A percentile compares a stretch with the other conserved stretches of the same genome.
These are phyloP conservation scores for Heliconius ismenius DNA, from an alignment of 2,888 invertebrate genomes.

Conservation along the genomic window DNA sequence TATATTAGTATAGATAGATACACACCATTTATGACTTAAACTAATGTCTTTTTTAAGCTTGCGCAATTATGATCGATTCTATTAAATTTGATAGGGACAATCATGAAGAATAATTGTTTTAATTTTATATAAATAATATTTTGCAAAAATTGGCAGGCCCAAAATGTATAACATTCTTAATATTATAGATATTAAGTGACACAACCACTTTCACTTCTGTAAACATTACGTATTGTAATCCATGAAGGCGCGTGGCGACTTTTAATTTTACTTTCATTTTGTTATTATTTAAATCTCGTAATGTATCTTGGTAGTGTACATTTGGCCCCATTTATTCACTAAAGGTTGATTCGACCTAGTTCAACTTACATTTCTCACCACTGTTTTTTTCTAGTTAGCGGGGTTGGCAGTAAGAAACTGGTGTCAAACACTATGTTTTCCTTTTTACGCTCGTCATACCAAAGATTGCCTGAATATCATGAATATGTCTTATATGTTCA, in stretches of 20 bases:
- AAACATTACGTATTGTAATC: neutral
- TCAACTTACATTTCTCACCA: neutral
- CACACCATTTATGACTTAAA: no score
- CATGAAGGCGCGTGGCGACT: constrained; percentile 1
- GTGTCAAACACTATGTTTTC: neutral
- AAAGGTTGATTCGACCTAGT: neutral
- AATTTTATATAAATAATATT: neutral
- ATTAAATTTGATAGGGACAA: neutral
- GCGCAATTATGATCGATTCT: neutral
- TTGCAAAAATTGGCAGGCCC: no score
- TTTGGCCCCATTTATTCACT: neutral
- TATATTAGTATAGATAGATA: no score
- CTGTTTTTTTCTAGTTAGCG: neutral
- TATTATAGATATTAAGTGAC: neutral
- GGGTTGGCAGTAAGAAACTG: neutral
- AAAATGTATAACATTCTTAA: neutral
- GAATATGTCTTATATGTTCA: no score
- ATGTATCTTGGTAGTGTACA: no score
- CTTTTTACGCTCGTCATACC: neutral
- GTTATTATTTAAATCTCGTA: neutral
- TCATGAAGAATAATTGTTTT: neutral
- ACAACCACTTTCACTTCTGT: constrained; percentile 17
- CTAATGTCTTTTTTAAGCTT: no score
- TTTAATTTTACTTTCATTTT: constrained; percentile 17
- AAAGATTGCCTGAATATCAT: no score